phyloP scores from a whole-genome alignment of 2,797 vertebrate species.

The Sebastes nivosus region DNA sequence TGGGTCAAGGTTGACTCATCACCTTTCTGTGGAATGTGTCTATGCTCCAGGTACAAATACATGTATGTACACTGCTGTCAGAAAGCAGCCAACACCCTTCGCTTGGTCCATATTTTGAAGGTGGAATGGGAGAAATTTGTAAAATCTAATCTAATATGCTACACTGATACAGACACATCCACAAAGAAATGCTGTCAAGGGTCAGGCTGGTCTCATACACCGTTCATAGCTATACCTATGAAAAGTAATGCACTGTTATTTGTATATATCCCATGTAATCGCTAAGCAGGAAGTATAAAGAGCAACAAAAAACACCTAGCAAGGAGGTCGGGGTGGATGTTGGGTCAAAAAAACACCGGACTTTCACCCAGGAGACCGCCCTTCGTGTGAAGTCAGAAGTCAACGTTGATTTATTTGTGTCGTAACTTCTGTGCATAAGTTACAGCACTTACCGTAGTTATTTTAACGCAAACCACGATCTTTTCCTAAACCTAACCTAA shows the following conservation, averaged over 20 bases:
- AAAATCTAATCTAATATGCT: neutral
- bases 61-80: neutral
- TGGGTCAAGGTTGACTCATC: constrained; percentile 62
- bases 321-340: too few species aligned
- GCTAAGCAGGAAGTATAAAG: neutral
- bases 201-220: neutral
- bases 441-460: too few species aligned
- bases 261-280: neutral
- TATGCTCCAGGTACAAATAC: constrained; percentile 30
- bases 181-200: neutral
- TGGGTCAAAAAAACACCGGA: too few species aligned
- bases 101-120: neutral
- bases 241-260: neutral
- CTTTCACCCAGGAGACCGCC: too few species aligned
- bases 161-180: neutral
- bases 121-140: neutral
- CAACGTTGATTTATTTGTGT: too few species aligned
- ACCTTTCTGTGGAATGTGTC: constrained; percentile 71
- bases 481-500: too few species aligned
- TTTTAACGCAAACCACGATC: too few species aligned
- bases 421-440: too few species aligned
- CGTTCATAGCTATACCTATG: neutral
- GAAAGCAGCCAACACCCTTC: neutral
- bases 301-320: neutral
- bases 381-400: too few species aligned